Conservation (phyloP, 2,888 invertebrate species). For the Marasmarcha lunaedactyla region DNA sequence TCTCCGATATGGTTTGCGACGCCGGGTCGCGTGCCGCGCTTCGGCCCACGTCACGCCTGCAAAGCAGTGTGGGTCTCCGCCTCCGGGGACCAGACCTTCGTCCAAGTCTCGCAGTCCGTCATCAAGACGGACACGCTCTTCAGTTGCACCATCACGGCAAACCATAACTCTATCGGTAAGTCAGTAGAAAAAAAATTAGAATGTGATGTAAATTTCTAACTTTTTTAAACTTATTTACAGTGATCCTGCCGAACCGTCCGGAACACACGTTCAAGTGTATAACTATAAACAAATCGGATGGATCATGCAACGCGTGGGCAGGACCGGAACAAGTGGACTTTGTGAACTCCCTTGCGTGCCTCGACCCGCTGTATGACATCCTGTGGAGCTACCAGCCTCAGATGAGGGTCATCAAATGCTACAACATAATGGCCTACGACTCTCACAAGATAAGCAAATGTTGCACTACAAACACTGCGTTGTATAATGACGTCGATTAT, state of each 20-base stretch:
- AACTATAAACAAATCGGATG: constrained; percentile 90
- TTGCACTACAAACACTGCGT: constrained; percentile 36
- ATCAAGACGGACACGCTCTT: constrained; percentile 91
- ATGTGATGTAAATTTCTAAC: background rate
- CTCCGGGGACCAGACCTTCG: constrained; percentile 95
- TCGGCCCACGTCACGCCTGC: constrained; percentile 88
- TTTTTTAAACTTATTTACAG: constrained; percentile 40
- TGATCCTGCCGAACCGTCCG: constrained; percentile 84
- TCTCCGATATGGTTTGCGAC: constrained; percentile 77
- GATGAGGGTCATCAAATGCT: constrained; percentile 76
- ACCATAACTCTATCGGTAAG: constrained; percentile 84
- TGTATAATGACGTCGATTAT: constrained; percentile 28
- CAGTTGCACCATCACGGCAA: constrained; percentile 90
- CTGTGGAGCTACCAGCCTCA: constrained; percentile 90
- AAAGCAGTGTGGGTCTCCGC: constrained; percentile 95
- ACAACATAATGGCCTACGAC: constrained; percentile 87
- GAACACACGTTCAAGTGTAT: constrained; percentile 87
- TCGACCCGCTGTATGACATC: constrained; percentile 94
- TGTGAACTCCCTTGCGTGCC: constrained; percentile 80
- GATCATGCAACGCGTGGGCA: constrained; percentile 87
- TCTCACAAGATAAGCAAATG: constrained; percentile 58
- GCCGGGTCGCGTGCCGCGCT: constrained; percentile 81
- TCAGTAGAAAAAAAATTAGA: constrained; percentile 6
- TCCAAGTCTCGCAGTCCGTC: constrained; percentile 92
- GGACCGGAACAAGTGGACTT: constrained; percentile 88